Conservation (phyloP, 2,797 vertebrate genomes). For the Halcyon badia region DNA sequence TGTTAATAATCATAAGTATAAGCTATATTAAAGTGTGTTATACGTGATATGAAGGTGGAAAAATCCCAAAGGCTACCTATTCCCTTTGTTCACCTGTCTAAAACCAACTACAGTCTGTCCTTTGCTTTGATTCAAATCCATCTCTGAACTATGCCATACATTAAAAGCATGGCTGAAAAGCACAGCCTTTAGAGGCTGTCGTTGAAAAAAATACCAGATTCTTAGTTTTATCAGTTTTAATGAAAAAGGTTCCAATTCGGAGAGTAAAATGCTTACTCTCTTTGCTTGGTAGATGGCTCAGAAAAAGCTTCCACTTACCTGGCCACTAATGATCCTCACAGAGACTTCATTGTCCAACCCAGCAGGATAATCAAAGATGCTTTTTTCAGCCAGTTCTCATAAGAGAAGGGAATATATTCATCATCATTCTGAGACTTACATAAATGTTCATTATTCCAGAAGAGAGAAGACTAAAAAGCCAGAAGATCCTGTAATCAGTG, state of each 20-base stretch:
- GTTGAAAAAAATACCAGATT: background rate
- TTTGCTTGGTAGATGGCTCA: background rate
- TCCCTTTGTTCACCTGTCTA: background rate
- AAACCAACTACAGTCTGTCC: background rate
- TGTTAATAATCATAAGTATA: background rate
- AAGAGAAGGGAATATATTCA: slow-evolving; percentile 1
- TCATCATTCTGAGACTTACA: background rate
- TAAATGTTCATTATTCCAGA: slow-evolving; percentile 4
- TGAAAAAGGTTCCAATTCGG: background rate
- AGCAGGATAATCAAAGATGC: slow-evolving; percentile 23
- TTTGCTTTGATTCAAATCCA: slow-evolving; percentile 12
- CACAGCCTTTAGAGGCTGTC: background rate
- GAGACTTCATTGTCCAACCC: background rate
- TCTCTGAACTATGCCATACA: background rate
- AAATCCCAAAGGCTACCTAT: background rate
- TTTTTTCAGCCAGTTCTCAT: background rate
- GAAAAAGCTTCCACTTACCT: background rate
- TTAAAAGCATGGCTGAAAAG: slow-evolving; percentile 4
- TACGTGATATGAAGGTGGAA: background rate
- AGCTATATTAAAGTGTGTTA: background rate
- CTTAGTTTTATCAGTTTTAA: background rate
- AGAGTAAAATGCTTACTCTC: background rate
- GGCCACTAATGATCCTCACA: background rate
- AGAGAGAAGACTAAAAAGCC: background rate
- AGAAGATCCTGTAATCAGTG: background rate